phyloP scores from a whole-genome alignment of 2,797 vertebrate species.

The Moxostoma hubbsi region DNA sequence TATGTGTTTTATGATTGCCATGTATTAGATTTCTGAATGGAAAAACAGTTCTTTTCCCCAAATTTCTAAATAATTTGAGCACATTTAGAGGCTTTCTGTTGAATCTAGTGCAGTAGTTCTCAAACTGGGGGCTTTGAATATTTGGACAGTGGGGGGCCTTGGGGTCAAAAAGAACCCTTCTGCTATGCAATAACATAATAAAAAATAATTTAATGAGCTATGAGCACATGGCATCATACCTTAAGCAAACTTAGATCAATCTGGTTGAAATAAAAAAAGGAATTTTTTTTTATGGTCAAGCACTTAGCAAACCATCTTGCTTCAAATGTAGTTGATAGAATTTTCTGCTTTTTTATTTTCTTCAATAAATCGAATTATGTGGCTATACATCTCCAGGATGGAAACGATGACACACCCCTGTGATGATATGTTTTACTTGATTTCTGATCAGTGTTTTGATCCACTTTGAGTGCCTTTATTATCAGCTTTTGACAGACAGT shows the following conservation, averaged over 20 bases:
- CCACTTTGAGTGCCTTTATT: conserved; percentile 29
- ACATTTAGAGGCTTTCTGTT: too few relatives aligned
- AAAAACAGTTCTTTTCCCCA: too few relatives aligned
- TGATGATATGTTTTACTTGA: conserved; percentile 7
- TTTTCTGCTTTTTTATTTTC: not conserved
- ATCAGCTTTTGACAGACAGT: conserved; percentile 16
- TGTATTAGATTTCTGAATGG: too few relatives aligned
- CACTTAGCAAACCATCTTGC: not conserved
- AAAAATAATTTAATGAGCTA: not conserved
- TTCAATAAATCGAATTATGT: not conserved
- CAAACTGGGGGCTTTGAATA: too few relatives aligned
- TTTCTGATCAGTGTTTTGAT: conserved; percentile 8
- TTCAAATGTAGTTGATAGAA: not conserved
- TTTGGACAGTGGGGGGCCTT: too few relatives aligned
- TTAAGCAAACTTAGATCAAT: not conserved
- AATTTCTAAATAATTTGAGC: too few relatives aligned
- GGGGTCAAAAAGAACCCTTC: too few relatives aligned
- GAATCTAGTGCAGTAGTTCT: too few relatives aligned
- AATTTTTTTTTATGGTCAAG: too few relatives aligned
- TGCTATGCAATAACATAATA: not conserved
- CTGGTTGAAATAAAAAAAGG: not conserved
- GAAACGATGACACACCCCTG: not conserved
- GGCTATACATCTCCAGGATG: not conserved
- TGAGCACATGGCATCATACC: not conserved
- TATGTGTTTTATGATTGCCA: too few relatives aligned